These are phyloP conservation scores for Drosophila mauritiana DNA, from an alignment of 1,140 invertebrate genomes.

Conservation along the genomic window DNA sequence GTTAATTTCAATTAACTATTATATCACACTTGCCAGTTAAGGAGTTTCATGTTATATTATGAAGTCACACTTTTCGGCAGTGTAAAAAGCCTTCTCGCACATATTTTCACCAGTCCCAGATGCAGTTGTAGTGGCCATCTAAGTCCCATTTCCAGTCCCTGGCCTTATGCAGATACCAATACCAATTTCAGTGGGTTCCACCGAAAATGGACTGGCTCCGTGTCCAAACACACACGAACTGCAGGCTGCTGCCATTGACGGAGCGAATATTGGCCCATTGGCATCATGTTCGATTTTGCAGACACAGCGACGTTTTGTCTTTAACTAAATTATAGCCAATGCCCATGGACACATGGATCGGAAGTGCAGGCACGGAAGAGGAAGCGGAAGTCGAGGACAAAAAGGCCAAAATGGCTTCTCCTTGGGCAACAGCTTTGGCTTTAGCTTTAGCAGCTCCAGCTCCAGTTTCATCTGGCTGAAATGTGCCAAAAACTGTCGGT, in stretches of 20 bases:
- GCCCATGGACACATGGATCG: constrained; percentile 34
- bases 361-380: constrained; percentile 13
- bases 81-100: constrained; percentile 30
- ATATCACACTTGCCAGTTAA: no score
- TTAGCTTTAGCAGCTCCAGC: constrained; percentile 9
- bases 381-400: constrained; percentile 35
- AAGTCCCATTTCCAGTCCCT: constrained; percentile 36
- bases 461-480: constrained; percentile 44
- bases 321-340: constrained; percentile 80
- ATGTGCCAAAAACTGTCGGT: constrained; percentile 72
- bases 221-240: constrained; percentile 25
- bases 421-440: constrained; percentile 15
- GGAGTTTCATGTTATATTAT: neutral
- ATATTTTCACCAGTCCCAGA: constrained; percentile 25
- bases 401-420: constrained; percentile 32
- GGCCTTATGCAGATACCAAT: constrained; percentile 43
- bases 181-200: constrained; percentile 57
- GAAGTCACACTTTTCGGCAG: neutral
- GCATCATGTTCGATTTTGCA: constrained; percentile 80
- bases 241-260: constrained; percentile 50
- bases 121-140: constrained; percentile 20
- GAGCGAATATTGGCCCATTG: constrained; percentile 72
- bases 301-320: constrained; percentile 76
- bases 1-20: no score
- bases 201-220: constrained; percentile 54